Percentiles rank a stretch among this genome's conserved stretches.
Conservation (phyloP, 2,113 vertebrate genomes). For the Pristiophorus japonicus region DNA sequence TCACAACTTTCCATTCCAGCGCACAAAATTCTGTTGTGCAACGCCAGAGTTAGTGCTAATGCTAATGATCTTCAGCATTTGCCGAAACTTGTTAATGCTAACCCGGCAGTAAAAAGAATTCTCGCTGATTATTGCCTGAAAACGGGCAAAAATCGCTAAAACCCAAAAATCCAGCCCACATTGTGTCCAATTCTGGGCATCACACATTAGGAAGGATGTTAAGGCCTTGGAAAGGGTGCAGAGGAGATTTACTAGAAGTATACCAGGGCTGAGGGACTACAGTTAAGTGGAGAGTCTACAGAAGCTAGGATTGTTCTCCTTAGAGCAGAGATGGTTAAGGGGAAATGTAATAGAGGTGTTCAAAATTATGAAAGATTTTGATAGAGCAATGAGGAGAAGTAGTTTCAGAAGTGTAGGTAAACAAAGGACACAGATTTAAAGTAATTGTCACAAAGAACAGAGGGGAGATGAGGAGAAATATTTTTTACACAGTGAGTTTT, state of each 20-base stretch:
- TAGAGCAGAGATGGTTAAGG: background rate
- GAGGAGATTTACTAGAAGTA: background rate
- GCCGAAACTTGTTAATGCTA: too few species aligned
- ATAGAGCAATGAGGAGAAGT: background rate
- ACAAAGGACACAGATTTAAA: background rate
- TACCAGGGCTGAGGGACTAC: background rate
- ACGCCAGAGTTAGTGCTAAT: too few species aligned
- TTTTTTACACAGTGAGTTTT: background rate
- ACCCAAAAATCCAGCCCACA: too few species aligned
- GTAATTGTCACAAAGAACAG: background rate
- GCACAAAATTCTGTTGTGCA: too few species aligned
- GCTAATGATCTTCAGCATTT: too few species aligned
- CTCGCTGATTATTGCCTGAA: too few species aligned
- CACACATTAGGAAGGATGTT: background rate
- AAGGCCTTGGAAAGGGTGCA: background rate
- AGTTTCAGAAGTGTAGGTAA: background rate
- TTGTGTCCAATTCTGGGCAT: background rate
- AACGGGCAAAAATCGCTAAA: too few species aligned
- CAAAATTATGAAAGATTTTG: background rate
- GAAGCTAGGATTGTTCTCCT: background rate
- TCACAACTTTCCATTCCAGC: too few species aligned
- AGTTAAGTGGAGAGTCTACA: background rate
- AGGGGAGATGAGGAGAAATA: background rate
- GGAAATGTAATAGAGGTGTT: background rate
- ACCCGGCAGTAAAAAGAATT: too few species aligned